phyloP scores from a whole-genome alignment of 64 coral and sea anemone genomes.

The Acropora tenuis region DNA sequence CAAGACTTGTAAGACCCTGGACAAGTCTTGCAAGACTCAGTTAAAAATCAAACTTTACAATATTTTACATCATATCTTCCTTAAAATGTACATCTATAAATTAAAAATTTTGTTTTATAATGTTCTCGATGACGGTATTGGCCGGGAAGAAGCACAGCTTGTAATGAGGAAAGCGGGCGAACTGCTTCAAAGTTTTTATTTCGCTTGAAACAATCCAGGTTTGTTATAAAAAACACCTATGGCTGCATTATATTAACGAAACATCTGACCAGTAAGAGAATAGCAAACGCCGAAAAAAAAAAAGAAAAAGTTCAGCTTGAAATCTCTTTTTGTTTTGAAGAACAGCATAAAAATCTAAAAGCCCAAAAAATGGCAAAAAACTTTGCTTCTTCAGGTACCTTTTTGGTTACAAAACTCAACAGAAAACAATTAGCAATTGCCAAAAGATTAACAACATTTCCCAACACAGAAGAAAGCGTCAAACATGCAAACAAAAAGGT shows the following conservation, averaged over 20 bases:
- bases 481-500: not conserved
- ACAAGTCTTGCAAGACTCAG: conserved; percentile 69
- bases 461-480: not conserved
- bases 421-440: not conserved
- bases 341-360: not conserved
- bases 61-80: conserved; percentile 77
- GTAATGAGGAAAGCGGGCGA: no score
- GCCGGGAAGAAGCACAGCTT: not conserved
- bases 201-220: not conserved
- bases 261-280: not conserved
- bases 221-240: not conserved
- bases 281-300: not conserved
- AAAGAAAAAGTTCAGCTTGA: not conserved
- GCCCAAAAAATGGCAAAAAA: not conserved
- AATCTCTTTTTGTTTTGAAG: no score
- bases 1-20: conserved; percentile 65
- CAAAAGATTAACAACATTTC: not conserved
- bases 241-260: no score
- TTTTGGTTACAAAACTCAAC: not conserved
- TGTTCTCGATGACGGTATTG: conserved; percentile 1
- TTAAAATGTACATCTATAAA: conserved; percentile 78
- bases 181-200: no score
- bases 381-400: not conserved
- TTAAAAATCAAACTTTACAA: conserved; percentile 91
- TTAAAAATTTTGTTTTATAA: conserved; percentile 5